phyloP scores from a whole-genome alignment of 2,797 vertebrate species.

The Odontamblyopus rebecca region DNA sequence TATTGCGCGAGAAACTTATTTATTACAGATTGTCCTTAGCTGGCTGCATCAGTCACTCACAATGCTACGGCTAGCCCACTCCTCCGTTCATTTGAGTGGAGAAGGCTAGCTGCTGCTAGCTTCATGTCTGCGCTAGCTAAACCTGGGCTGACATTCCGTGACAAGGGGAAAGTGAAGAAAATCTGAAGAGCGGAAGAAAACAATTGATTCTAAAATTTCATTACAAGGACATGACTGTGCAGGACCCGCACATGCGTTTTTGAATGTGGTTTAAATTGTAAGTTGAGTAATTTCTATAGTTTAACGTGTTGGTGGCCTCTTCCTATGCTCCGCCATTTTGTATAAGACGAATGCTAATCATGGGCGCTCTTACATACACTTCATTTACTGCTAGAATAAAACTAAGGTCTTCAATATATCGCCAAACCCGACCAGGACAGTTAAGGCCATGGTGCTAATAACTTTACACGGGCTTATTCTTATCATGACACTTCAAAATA shows the following conservation, averaged over 20 bases:
- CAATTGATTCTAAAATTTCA: constrained; percentile 70
- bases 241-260: constrained; percentile 46
- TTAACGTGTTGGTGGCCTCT: constrained; percentile 86
- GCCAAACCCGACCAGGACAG: constrained; percentile 45
- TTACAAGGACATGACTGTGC: constrained; percentile 48
- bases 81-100: constrained; percentile 58
- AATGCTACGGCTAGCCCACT: constrained; percentile 73
- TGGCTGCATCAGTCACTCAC: constrained; percentile 77
- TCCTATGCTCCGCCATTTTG: constrained; percentile 86
- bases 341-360: constrained; percentile 85
- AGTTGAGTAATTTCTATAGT: constrained; percentile 83
- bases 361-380: constrained; percentile 84
- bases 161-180: constrained; percentile 86
- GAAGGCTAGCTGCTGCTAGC: constrained; percentile 73
- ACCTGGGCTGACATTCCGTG: constrained; percentile 83
- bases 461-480: constrained; percentile 56
- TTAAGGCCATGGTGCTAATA: constrained; percentile 37
- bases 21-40: constrained; percentile 81
- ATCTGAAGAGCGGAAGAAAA: constrained; percentile 70
- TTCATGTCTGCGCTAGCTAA: constrained; percentile 67
- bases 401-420: constrained; percentile 48
- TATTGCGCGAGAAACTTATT: constrained; percentile 77
- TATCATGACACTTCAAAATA: constrained; percentile 32
- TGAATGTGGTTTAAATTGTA: constrained; percentile 64
- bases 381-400: constrained; percentile 82